These are phyloP conservation scores for Silurus aristotelis DNA, from an alignment of 2,797 vertebrate genomes.

Conservation along the genomic window DNA sequence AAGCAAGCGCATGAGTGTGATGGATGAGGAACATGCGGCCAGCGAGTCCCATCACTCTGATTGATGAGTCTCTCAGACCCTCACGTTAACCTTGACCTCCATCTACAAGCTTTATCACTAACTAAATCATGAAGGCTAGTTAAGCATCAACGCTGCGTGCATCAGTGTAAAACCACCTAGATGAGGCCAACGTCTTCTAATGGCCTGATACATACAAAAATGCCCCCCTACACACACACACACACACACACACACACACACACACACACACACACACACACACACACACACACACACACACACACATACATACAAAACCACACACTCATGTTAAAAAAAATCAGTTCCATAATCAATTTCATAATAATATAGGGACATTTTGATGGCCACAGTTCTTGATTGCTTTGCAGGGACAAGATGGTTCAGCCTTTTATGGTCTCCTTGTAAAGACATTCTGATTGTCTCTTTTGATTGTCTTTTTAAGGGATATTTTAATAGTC, in stretches of 20 bases:
- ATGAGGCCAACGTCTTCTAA: slow-evolving; percentile 24
- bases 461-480: not conserved
- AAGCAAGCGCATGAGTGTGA: slow-evolving; percentile 70
- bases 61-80: slow-evolving; percentile 72
- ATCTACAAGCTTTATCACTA: slow-evolving; percentile 24
- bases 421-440: not conserved
- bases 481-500: not conserved
- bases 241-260: too few species aligned
- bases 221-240: not conserved
- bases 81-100: slow-evolving; percentile 73
- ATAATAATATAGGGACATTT: not conserved
- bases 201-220: not conserved
- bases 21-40: slow-evolving; percentile 78
- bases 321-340: too few species aligned
- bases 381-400: not conserved
- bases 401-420: not conserved
- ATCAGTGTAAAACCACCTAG: slow-evolving; percentile 11
- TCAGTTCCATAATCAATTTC: too few species aligned
- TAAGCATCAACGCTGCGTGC: slow-evolving; percentile 29
- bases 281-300: too few species aligned
- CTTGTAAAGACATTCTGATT: not conserved
- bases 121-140: slow-evolving; percentile 28
- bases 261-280: too few species aligned
- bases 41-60: slow-evolving; percentile 70
- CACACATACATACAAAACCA: too few species aligned